Evolutionary conservation across 2,888 invertebrate genomes (phyloP).

Genomic region (Ommatoiulus sabulosus): DNA sequence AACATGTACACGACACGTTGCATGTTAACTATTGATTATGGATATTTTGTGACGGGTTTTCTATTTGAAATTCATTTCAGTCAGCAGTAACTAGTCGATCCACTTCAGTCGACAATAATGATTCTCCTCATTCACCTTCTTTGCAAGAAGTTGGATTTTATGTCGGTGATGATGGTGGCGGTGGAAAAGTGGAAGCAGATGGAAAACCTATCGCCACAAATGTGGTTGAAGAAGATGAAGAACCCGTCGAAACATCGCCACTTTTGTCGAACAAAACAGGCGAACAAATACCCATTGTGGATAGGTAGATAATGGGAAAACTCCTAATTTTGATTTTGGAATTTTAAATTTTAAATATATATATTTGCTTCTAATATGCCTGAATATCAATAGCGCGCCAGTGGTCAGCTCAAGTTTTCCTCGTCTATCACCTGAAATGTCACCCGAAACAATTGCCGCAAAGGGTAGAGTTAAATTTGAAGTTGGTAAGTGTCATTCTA

Average conservation of each 20-base stretch:
- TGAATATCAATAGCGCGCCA: neutral
- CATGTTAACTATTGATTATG: neutral
- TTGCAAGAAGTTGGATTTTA: constrained; percentile 59
- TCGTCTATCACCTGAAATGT: constrained; percentile 52
- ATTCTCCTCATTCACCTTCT: constrained; percentile 9
- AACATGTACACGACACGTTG: neutral
- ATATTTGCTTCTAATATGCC: neutral
- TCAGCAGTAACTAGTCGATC: constrained; percentile 24
- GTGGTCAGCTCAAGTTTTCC: constrained; percentile 30
- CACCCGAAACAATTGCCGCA: constrained; percentile 18
- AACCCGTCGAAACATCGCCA: constrained; percentile 50
- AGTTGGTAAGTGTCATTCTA: constrained; percentile 57
- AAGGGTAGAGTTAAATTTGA: constrained; percentile 58
- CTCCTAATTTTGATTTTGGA: neutral
- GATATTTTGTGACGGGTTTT: neutral
- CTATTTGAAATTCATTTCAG: neutral
- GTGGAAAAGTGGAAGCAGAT: neutral
- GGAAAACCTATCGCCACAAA: neutral
- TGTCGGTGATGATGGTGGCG: constrained; percentile 58
- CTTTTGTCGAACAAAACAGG: neutral
- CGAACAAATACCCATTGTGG: neutral
- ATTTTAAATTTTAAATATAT: neutral
- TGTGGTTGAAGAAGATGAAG: constrained; percentile 50
- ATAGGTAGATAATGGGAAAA: neutral
- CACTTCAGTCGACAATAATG: constrained; percentile 1